Evolutionary conservation across 1,140 invertebrate genomes (phyloP).

Genomic region (Nephotettix cincticeps): DNA sequence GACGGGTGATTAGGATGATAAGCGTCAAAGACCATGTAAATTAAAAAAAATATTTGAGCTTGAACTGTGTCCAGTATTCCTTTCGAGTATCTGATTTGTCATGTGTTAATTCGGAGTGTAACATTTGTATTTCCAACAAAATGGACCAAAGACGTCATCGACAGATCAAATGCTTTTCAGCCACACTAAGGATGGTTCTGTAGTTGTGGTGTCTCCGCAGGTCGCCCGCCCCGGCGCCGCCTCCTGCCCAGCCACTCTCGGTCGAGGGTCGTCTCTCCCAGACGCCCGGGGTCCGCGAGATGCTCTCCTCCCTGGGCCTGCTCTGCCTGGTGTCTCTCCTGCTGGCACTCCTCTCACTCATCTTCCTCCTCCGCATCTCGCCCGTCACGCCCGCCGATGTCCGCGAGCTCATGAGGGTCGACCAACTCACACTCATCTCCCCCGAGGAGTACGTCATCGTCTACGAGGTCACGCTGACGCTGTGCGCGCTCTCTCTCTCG

Average conservation of each 20-base stretch:
- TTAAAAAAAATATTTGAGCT: no score
- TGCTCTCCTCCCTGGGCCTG: conserved; percentile 81
- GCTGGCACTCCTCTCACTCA: conserved; percentile 76
- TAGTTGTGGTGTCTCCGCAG: neutral
- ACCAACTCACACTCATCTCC: conserved; percentile 56
- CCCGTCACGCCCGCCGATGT: conserved; percentile 56
- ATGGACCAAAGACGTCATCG: no score
- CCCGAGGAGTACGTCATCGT: conserved; percentile 81
- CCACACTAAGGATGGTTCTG: no score
- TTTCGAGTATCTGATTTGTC: no score
- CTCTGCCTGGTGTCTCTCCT: conserved; percentile 80
- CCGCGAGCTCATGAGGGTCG: conserved; percentile 54
- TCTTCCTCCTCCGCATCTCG: conserved; percentile 83
- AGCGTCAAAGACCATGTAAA: no score
- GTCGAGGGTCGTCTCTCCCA: conserved; percentile 10
- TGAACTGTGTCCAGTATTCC: no score
- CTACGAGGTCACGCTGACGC: conserved; percentile 85
- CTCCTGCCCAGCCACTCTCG: conserved; percentile 33
- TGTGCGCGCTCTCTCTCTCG: conserved; percentile 83
- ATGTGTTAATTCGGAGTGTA: no score
- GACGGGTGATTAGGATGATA: no score
- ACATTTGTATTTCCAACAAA: no score
- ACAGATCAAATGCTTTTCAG: no score
- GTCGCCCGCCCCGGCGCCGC: conserved; percentile 43
- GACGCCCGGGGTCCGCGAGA: conserved; percentile 67